Evolutionary conservation across 2,113 vertebrate species (phyloP).

Genomic region (Arothron firmamentum): DNA sequence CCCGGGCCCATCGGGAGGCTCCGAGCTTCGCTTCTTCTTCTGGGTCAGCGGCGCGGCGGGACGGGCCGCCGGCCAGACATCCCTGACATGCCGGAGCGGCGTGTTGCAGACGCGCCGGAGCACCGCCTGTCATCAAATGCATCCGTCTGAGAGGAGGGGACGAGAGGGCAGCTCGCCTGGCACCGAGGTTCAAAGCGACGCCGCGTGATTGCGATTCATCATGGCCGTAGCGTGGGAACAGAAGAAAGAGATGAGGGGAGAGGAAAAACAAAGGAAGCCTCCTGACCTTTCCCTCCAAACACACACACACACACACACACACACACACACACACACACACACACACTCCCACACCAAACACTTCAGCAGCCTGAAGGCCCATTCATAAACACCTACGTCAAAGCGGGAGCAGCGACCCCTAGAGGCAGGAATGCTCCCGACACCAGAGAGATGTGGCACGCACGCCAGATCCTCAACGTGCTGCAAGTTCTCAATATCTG

Average conservation of each 20-base stretch:
- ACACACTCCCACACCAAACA: constrained; percentile 13
- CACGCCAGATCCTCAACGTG: background rate
- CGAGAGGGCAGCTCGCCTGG: background rate
- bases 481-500: no score
- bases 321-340: constrained; percentile 20
- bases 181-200: constrained; percentile 52
- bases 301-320: constrained; percentile 20
- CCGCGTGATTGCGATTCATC: constrained; percentile 49
- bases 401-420: background rate
- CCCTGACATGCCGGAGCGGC: constrained; percentile 42
- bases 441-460: background rate
- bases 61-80: constrained; percentile 27
- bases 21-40: background rate
- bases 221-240: constrained; percentile 31
- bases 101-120: constrained; percentile 41
- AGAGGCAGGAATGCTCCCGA: background rate
- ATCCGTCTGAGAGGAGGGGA: constrained; percentile 45
- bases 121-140: constrained; percentile 50
- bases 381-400: constrained; percentile 23
- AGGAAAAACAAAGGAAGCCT: constrained; percentile 47
- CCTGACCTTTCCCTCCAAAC: constrained; percentile 47
- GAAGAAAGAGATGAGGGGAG: constrained; percentile 29
- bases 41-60: background rate
- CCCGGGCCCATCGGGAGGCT: constrained; percentile 16
- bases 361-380: background rate